Conservation (phyloP, 1,140 invertebrate genomes). For the Prorops nasuta region DNA sequence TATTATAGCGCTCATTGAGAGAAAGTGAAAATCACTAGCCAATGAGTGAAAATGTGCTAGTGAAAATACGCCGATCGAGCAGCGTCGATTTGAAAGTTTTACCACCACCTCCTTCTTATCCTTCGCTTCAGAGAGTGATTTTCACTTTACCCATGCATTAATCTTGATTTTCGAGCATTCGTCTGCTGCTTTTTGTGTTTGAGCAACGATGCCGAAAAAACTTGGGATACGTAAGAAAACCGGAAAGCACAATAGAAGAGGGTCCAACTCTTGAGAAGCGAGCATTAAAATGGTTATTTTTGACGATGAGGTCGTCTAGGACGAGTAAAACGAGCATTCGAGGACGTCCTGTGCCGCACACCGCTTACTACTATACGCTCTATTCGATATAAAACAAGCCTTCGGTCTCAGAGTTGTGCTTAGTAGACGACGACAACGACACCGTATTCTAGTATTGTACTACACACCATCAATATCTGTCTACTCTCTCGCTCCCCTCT, state of each 20-base stretch:
- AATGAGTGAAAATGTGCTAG: slow-evolving; percentile 26
- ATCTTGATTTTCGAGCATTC: too few species aligned
- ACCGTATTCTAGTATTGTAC: background rate
- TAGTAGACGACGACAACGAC: too few species aligned
- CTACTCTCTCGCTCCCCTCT: slow-evolving; percentile 4
- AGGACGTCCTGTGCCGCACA: slow-evolving; percentile 39
- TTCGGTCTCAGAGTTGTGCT: too few species aligned
- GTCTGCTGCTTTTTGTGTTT: too few species aligned
- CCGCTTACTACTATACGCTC: slow-evolving; percentile 30
- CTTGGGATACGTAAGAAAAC: too few species aligned
- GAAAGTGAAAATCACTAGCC: slow-evolving; percentile 32
- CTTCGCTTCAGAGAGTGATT: slow-evolving; percentile 26
- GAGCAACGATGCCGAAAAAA: too few species aligned
- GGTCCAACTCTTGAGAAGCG: too few species aligned
- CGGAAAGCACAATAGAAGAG: too few species aligned
- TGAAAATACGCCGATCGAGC: slow-evolving; percentile 25
- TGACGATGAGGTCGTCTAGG: slow-evolving; percentile 49
- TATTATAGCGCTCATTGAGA: slow-evolving; percentile 26
- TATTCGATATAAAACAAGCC: slow-evolving; percentile 12
- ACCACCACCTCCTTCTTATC: too few species aligned
- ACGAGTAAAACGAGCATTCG: slow-evolving; percentile 47
- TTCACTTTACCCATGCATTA: slow-evolving; percentile 22
- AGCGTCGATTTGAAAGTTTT: slow-evolving; percentile 31
- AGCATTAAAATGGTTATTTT: slow-evolving; percentile 47
- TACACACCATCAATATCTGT: background rate